Conservation (phyloP, 2,797 vertebrate species). For the Rhincodon typus region DNA sequence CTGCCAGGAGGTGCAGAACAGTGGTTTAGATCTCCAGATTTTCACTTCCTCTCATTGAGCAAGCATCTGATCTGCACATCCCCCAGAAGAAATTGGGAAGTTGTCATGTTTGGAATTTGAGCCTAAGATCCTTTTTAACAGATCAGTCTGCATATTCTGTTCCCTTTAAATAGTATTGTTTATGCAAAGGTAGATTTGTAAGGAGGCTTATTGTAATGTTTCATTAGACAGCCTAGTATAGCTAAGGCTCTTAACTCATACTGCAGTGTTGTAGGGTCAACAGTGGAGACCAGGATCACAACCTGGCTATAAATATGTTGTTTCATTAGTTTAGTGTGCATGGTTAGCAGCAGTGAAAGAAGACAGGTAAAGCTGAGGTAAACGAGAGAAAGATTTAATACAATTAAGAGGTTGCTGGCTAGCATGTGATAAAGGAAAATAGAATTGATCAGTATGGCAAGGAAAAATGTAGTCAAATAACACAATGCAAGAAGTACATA, state of each 20-base stretch:
- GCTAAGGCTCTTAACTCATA: not conserved
- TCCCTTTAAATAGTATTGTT: constrained; percentile 2
- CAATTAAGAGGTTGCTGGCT: not conserved
- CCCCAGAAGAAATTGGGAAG: not conserved
- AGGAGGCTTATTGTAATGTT: not conserved
- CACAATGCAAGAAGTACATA: not conserved
- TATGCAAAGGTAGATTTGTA: not conserved
- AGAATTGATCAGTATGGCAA: constrained; percentile 12
- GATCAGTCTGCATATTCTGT: not conserved
- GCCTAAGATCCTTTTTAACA: not conserved
- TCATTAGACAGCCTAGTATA: not conserved
- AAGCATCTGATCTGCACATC: not conserved
- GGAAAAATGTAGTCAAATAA: not conserved
- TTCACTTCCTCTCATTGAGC: not conserved
- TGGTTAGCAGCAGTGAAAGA: not conserved
- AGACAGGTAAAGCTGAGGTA: not conserved
- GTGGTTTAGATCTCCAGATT: not conserved
- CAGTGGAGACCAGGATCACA: constrained; percentile 15
- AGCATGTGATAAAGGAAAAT: not conserved
- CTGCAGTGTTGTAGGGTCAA: not conserved
- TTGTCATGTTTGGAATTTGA: not conserved
- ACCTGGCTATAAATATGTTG: not conserved
- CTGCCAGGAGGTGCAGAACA: not conserved
- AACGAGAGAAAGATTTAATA: not conserved
- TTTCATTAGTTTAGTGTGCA: not conserved